A percentile compares a stretch with the other conserved stretches of the same genome.
Conservation (phyloP, 2,888 invertebrate genomes). For the Sinotaia quadrata region DNA sequence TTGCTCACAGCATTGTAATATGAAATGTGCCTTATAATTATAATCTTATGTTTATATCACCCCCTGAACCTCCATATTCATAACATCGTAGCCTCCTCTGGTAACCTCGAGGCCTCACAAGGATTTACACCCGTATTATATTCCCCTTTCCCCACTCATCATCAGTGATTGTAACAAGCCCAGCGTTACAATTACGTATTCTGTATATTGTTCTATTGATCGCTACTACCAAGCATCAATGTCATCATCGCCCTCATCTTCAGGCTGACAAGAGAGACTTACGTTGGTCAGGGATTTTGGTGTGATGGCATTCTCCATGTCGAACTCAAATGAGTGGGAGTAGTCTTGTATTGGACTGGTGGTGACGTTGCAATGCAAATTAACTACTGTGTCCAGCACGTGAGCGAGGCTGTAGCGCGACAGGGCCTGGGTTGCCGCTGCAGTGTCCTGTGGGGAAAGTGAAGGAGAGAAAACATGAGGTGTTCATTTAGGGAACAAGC, state of each 20-base stretch:
- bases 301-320: slow-evolving; percentile 31
- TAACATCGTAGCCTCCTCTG: too few species aligned
- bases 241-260: too few species aligned
- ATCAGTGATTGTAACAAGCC: too few species aligned
- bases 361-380: slow-evolving; percentile 29
- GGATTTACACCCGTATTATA: too few species aligned
- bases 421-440: slow-evolving; percentile 37
- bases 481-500: too few species aligned
- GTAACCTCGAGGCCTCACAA: too few species aligned
- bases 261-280: slow-evolving; percentile 1
- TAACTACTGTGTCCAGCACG: slow-evolving; percentile 8
- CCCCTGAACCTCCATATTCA: too few species aligned
- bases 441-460: slow-evolving; percentile 33
- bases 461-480: too few species aligned
- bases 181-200: neutral
- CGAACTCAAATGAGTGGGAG: slow-evolving; percentile 33
- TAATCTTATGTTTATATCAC: too few species aligned
- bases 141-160: too few species aligned
- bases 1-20: too few species aligned
- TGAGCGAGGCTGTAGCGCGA: slow-evolving; percentile 33
- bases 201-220: neutral
- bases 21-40: too few species aligned
- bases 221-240: neutral
- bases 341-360: slow-evolving; percentile 19
- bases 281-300: slow-evolving; percentile 31